Base-by-base conservation (phyloP, 2,797 vertebrate species). In the Xenops minutus region DNA sequence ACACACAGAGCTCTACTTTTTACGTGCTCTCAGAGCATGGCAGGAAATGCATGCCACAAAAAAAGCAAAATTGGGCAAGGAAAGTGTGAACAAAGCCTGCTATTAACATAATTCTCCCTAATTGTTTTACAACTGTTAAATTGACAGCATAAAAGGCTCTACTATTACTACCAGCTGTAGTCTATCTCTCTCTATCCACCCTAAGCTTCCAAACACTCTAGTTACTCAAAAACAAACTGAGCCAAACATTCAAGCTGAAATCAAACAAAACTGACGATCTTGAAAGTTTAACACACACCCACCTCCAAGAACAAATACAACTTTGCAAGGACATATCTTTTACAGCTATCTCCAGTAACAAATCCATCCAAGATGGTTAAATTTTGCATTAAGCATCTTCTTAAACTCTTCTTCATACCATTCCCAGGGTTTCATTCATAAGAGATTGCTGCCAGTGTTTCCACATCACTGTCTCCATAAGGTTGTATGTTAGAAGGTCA, bases 101-200 rank as follows among this genome's bases (percentile, higher is more conserved):
- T 90, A 93, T 95, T 96, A 94, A 93, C 95, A 91, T 94, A 95
- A 96, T 96, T 95, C 88, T 67, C 71, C 61, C 77, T 95, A 96
- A 97, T 95, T 96, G 92, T 95, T 96, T 96, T 95, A 96, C 67
- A 93, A 84, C 94, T 94, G 89, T 92, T 97, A 93, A 95, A 96
- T 6, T 93, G 95, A 94, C 69, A 84, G 79, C 61, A 94, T 93
- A 93, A 95, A 95, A 94, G 77, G 59, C 77, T 74, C 74, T 80
- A 74, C 92, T 96, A 89, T 93, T 89, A 89, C 90, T 94, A 91
- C 93, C 88, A 95, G 93, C 88, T 94, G 89, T 87, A 93, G 74
- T 24, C 34, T 71, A 23, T 90, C 88, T 90, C 68, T 55, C 43
- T 72, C 74, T 82, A 77, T 39, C 74, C 85, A 80, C 49, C 27